phyloP scores from a whole-genome alignment of 2,888 invertebrate species.

The Abrostola tripartita region DNA sequence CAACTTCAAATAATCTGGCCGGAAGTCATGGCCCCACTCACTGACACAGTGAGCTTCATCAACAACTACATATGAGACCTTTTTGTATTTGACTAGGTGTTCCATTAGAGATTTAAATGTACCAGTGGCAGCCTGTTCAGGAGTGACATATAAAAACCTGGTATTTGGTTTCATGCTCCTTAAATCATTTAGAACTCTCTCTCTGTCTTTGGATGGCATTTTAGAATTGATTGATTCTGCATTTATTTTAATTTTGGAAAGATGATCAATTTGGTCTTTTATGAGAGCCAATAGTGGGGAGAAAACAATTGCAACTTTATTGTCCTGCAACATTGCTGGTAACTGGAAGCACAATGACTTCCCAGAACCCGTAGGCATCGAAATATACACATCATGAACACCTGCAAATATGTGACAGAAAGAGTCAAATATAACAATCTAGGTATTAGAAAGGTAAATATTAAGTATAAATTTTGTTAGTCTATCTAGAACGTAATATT shows the following conservation, averaged over 20 bases:
- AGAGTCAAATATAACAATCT: conserved; percentile 1
- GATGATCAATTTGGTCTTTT: conserved; percentile 98
- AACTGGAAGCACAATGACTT: conserved; percentile 99
- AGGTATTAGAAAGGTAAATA: no score
- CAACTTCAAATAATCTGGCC: conserved; percentile 97
- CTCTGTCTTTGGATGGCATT: conserved; percentile 92
- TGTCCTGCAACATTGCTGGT: conserved; percentile 94
- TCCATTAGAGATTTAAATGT: conserved; percentile 91
- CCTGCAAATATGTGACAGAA: conserved; percentile 84
- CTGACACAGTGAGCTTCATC: conserved; percentile 99
- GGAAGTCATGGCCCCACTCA: conserved; percentile 99
- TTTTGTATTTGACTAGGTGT: conserved; percentile 91
- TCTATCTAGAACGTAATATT: no score
- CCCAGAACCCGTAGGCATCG: conserved; percentile 99
- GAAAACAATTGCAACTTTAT: conserved; percentile 96
- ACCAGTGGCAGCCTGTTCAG: conserved; percentile 96
- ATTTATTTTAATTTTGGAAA: conserved; percentile 92
- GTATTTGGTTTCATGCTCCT: conserved; percentile 92
- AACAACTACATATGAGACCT: conserved; percentile 96
- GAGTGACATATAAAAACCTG: conserved; percentile 97
- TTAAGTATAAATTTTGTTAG: no score
- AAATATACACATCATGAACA: conserved; percentile 96
- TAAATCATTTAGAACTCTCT: conserved; percentile 93
- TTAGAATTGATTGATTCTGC: conserved; percentile 98
- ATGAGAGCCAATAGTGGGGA: conserved; percentile 98